Base-by-base conservation (phyloP, 1,140 invertebrate species). In the Eueides isabella region DNA sequence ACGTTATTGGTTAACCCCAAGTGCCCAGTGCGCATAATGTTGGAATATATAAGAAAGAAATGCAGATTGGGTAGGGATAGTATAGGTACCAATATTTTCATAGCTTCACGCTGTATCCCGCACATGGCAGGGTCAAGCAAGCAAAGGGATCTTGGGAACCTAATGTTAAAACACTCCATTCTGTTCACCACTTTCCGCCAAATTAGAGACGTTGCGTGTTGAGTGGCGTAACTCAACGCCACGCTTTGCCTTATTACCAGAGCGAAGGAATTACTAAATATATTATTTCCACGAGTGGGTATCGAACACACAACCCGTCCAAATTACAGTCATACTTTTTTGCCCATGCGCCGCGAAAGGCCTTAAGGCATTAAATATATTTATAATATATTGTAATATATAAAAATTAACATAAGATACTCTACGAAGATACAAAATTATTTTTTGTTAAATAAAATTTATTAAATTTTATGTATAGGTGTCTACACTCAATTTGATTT, bases 1-100 rank as follows among this genome's bases (percentile, higher is more conserved):
- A 81, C 77, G 0, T 63, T 92, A 11, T 67, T 92, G 6, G 85
- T 91, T 0, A 91, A 91, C 76, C 87, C 89, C 0, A 80, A 87
- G 11, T 91, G 90, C 29, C 87, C 80, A 0, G 84, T 91, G 6
- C 72, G 88, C 38, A 83, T 90, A 5, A 90, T 92, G 85, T 55
- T 92, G 66, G 90, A 92, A 71, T 92, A 88, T 28, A 90, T 92
- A 11, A 71, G 90, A 65, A 88, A 85, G 76, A 84, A 82, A 61
- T 92, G 89, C 71, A 81, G 76, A 41, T 69, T 92, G 2, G 90
- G 82, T 0, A 71, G n/a, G 61, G 19, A 55, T 23, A 4, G 41
- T 7, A 55, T 23, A 9, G 9, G 11, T 23, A 9, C 9, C 7
- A 12, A 23, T 26, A 44, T 55, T 26, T 55, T 55, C n/a, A n/a